Evolutionary conservation across 2,797 vertebrate genomes (phyloP), one percentile per base, ranked within the genome.

Genomic region (Otolemur crassicaudatus): DNA sequence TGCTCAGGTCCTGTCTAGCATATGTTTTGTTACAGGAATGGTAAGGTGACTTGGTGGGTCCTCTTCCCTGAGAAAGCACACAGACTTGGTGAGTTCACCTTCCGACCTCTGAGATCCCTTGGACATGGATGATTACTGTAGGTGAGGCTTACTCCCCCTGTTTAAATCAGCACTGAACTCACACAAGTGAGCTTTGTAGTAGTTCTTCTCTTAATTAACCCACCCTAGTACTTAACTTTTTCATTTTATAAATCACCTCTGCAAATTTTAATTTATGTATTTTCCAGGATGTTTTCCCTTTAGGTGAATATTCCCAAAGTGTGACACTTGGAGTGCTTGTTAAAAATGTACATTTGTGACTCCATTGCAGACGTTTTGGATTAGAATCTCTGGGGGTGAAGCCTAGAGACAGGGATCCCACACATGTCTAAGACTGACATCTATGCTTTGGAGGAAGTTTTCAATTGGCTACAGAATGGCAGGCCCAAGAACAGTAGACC

Each of bases 161-260:
- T 60, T 80, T 27, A 72, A 65, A n/a, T 84, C 17, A 75, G 6
- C 31, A 22, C 23, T 46, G 2, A 91, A 40, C 31, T 81, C 31
- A 61, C 65, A 22, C 19, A 20, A 7, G 16, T 46, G 7, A 11
- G 31, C 56, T 93, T 79, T 61, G 23, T 72, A 56, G 40, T 69
- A 76, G 20, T 89, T 75, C 63, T 69, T 80, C 63, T 69, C 6
- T 63, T 60, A 84, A 81, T 88, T 83, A 90, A 84, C 40, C 63
- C 12, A 86, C 1, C 2, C 72, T 81, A n/a, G n/a, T 70, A 70
- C 61, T 84, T 75, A 70, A 93, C 46, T 12, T 92, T 96, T 88
- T 69, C 7, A 8, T 85, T 94, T 82, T 73, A 82, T 91, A 94
- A 69, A 79, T 61, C 69, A 91, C 8, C 25, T 72, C 63, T 91